Evolutionary conservation across 2,797 vertebrate species (phyloP), one percentile per base, ranked within the genome.

Genomic region (Anas capensis): DNA sequence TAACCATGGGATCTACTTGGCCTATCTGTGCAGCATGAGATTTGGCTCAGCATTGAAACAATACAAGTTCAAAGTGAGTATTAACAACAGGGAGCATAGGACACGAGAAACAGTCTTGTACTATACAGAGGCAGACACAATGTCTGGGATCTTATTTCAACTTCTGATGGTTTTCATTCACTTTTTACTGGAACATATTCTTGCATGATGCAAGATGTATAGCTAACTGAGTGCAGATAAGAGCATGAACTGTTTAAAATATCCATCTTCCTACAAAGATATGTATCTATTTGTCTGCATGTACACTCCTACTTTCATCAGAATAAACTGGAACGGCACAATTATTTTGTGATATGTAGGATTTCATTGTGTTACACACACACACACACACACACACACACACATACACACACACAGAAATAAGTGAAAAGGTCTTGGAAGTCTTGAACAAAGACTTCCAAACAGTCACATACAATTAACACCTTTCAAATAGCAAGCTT

Each of bases 261-360:
- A 19, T 21, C 12, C 38, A 26, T 34, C 17, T 66, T 33, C 19
- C 16, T 3, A 1, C 7, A 1, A 1, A 21, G 48, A 7, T 14
- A 0, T 0, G 2, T 29, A 51, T 19, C 31, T 62, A 1, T 24
- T 18, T 44, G 3, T 4, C 1, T 17, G 11, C 20, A 14, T 4
- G 6, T 12, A 7, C 21, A 10, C 4, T 8, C 17, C 23, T 29
- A 29, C 31, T 62, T 26, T 34, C 24, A 29, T 68, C 38, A 36
- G 10, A 44, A 57, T 29, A 6, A 86, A 62, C 8, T 14, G 51
- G 12, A 79, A 13, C 34, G 24, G 24, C n/a, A 36, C 34, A 40
- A 29, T 20, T 53, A 3, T 3, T 65, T 48, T 42, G 5, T 34
- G 24, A 23, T 19, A 31, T 0, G 15, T 13, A 71, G 2, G 1